Evolutionary conservation across 2,113 vertebrate species (phyloP), one percentile per base, ranked within the genome.

Genomic region (Probosciger aterrimus): DNA sequence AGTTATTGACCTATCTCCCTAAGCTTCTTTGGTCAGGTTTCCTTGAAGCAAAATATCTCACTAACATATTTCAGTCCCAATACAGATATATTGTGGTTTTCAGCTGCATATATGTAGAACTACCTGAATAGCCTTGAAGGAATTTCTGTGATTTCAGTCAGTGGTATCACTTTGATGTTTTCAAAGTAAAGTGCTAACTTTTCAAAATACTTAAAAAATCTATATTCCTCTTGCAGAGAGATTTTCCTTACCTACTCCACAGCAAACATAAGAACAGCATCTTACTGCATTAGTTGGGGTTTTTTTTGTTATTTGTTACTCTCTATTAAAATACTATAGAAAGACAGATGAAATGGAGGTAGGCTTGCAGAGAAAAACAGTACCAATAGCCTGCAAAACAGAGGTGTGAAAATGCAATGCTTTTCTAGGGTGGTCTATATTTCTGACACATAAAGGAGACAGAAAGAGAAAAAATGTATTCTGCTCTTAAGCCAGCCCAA

Each of bases 211-310:
- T 65, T 81, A 46, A 30, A 25, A 84, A 85, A 74, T 11, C 19
- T 25, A 23, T 18, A 62, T 20, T 17, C 12, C 1, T 2, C 44
- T 85, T 78, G 44, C 27, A 55, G 75, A 81, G n/a, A 82, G 11
- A 49, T 85, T 88, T 85, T 69, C 50, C 15, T 77, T 70, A 15
- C 28, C 12, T 31, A 37, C 30, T 30, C 39, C 30, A 41, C 14
- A 65, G 53, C 18, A 74, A 85, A 76, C 16, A 6, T 30, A 63
- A 68, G 82, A 83, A 63, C 6, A 46, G 46, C 6, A 5, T 44
- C 28, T 73, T 53, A 60, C 7, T 28, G 55, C 46, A 65, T 7
- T 39, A 49, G 13, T 23, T 50, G 22, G 59, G 2, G 0, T 0
- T 4, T 7, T 7, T 57, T 49, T 52, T 70, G 14, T 28, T 73